Evolutionary conservation across 2,888 invertebrate species (phyloP).

Genomic region (Pediacus dermestoides): DNA sequence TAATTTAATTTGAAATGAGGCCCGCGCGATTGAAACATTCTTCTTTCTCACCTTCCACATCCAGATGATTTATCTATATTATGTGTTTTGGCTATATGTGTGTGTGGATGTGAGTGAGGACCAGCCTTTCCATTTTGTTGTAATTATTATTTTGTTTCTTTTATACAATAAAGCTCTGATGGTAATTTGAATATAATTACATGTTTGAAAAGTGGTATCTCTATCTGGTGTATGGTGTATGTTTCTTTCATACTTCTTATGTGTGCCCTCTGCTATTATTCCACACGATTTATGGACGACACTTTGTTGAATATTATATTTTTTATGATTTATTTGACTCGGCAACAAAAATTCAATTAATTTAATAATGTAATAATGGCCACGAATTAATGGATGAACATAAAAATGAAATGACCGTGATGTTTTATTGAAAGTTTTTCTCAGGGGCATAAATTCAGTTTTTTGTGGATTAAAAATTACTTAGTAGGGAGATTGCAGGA

Average conservation of each 20-base stretch:
- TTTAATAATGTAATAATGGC: conserved; percentile 17
- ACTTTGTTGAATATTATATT: conserved; percentile 5
- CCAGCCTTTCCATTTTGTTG: too few species aligned
- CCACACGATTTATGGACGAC: conserved; percentile 25
- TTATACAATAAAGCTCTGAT: conserved; percentile 8
- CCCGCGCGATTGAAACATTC: conserved; percentile 40
- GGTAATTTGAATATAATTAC: conserved; percentile 37
- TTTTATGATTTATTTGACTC: conserved; percentile 20
- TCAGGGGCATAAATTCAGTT: too few species aligned
- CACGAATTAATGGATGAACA: too few species aligned
- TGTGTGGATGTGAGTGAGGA: too few species aligned
- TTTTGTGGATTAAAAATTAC: too few species aligned
- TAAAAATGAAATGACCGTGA: too few species aligned
- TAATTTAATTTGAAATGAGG: conserved; percentile 46
- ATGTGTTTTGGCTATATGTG: too few species aligned
- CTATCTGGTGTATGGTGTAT: conserved; percentile 14
- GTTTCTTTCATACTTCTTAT: conserved; percentile 12
- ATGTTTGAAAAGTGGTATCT: conserved; percentile 27
- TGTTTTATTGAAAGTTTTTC: too few species aligned
- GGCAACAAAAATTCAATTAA: conserved; percentile 24
- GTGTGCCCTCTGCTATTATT: conserved; percentile 24
- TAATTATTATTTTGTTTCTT: too few species aligned
- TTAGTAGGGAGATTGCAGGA: too few species aligned
- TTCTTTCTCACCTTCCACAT: conserved; percentile 42
- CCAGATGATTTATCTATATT: conserved; percentile 36